These are phyloP conservation scores for Agrypnus murinus DNA, from an alignment of 2,888 invertebrate genomes.

Conservation along the genomic window DNA sequence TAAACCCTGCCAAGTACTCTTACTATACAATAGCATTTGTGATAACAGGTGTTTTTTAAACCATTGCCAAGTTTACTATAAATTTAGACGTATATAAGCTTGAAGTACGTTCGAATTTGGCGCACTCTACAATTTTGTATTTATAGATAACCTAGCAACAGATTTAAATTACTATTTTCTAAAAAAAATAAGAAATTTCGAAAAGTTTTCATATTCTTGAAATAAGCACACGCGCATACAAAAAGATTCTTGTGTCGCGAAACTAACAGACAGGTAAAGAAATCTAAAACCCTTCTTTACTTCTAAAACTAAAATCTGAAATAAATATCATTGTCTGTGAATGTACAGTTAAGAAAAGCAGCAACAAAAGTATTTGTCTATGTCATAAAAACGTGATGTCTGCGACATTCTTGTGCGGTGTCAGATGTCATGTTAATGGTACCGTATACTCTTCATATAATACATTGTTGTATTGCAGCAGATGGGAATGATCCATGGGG, in stretches of 20 bases:
- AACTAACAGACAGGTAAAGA: not conserved
- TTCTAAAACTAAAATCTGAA: too few species aligned
- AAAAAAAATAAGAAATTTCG: too few species aligned
- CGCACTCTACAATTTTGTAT: too few species aligned
- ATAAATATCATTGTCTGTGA: too few species aligned
- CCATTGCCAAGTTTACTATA: slow-evolving; percentile 6
- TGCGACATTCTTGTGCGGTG: slow-evolving; percentile 37
- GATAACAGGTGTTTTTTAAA: slow-evolving; percentile 10
- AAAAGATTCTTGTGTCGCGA: too few species aligned
- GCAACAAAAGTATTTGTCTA: not conserved
- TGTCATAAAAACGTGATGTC: slow-evolving; percentile 43
- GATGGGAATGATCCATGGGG: slow-evolving; percentile 43
- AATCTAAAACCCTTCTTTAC: too few species aligned
- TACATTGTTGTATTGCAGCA: slow-evolving; percentile 30
- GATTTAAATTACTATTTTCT: not conserved
- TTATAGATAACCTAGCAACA: not conserved
- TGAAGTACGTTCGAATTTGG: too few species aligned
- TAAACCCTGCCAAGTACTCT: too few species aligned
- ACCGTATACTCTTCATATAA: slow-evolving; percentile 10
- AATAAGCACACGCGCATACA: too few species aligned
- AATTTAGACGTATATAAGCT: not conserved
- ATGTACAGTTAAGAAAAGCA: too few species aligned
- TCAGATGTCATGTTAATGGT: slow-evolving; percentile 38
- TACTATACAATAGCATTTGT: too few species aligned
- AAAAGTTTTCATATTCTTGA: too few species aligned